phyloP scores from a whole-genome alignment of 2,113 vertebrate genomes.

The Rhynchomys soricoides region DNA sequence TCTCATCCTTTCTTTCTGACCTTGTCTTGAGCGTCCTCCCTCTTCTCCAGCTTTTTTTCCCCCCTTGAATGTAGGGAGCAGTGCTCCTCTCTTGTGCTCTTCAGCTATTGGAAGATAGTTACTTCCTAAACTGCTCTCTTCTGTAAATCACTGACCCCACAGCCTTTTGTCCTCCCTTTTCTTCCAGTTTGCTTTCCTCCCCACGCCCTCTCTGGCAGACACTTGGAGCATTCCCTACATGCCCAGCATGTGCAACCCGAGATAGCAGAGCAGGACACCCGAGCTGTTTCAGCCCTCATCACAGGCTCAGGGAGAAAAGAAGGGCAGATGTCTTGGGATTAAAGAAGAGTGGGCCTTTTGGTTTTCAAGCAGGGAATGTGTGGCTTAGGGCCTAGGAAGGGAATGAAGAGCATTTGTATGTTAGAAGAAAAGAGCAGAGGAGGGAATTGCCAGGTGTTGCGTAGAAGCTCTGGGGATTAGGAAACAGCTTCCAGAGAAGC shows the following conservation, averaged over 20 bases:
- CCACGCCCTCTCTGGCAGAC: slow-evolving; percentile 66
- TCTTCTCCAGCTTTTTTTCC: no score
- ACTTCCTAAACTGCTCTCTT: neutral
- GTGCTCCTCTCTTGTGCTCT: neutral
- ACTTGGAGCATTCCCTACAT: slow-evolving; percentile 77
- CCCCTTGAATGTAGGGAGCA: neutral
- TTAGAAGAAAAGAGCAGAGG: slow-evolving; percentile 33
- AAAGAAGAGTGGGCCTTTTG: slow-evolving; percentile 22
- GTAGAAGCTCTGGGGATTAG: neutral
- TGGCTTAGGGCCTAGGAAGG: neutral
- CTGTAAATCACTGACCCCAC: slow-evolving; percentile 24
- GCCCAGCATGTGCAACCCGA: slow-evolving; percentile 77
- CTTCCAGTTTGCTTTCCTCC: slow-evolving; percentile 46
- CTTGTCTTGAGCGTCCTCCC: neutral
- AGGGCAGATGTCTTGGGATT: slow-evolving; percentile 63
- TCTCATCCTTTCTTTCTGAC: neutral
- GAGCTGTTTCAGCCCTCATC: slow-evolving; percentile 57
- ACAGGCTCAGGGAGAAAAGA: slow-evolving; percentile 49
- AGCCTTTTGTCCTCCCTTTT: slow-evolving; percentile 66
- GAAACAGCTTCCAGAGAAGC: neutral
- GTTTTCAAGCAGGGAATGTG: slow-evolving; percentile 25
- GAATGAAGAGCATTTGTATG: neutral
- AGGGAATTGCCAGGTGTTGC: neutral
- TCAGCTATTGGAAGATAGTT: neutral
- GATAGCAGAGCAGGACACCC: slow-evolving; percentile 73